Base-by-base conservation (phyloP, 2,113 vertebrate genomes). In the Nymphicus hollandicus region DNA sequence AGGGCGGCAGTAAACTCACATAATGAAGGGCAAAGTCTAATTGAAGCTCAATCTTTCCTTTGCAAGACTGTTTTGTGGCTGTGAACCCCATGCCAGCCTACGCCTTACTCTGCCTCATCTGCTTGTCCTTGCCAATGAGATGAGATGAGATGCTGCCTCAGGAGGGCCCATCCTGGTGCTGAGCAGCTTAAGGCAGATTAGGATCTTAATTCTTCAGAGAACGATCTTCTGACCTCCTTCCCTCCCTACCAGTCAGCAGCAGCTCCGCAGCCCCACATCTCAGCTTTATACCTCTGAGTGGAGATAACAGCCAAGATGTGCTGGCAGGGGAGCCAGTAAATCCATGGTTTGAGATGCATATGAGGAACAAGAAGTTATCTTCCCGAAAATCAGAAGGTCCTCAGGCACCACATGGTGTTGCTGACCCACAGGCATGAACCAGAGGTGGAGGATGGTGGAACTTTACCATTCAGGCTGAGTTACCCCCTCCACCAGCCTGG, bases 221-320 rank as follows among this genome's bases (percentile, higher is more conserved):
- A 65, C 17, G 81, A 91, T 96, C 83, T 92, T 86, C 95, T 93
- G 96, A 96, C 91, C 93, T 90, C 69, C 86, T 87, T 91, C 88
- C 41, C 28, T 88, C 70, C 46, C 85, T 84, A 70, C 35, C 93
- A 88, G 78, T 22, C 78, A 37, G 81, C 85, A 37, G 50, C 9
- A 0, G 80, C 88, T 65, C 82, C 1, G 4, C 79, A 92, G 93
- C 79, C 82, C 85, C 25, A 4, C n/a, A 10, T 11, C 76, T n/a
- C 76, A 16, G 60, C 64, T 15, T 9, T 35, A 31, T 5, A 23
- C 50, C 74, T 43, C 7, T 31, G 22, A 76, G 39, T 12, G 52
- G 68, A 49, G 88, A 4, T 64, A 95, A 20, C 76, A 86, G 93
- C 56, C 35, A 46, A 27, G 64, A 13, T 11, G 39, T 15, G 52